A percentile compares a stretch with the other conserved stretches of the same genome.
These are phyloP conservation scores for Euplagia quadripunctaria DNA, from an alignment of 2,888 invertebrate species.

Conservation along the genomic window DNA sequence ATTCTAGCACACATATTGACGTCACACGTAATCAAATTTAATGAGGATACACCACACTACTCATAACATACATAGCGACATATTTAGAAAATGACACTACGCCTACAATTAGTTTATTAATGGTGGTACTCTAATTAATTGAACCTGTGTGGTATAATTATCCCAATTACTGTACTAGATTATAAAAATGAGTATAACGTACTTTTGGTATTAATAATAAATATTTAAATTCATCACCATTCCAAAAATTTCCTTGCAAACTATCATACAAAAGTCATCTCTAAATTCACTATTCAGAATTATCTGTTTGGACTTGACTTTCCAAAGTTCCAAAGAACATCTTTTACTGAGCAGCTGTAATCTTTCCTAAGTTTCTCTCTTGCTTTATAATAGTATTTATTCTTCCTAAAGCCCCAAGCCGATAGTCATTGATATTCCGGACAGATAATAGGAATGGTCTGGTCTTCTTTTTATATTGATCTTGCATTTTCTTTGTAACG, in stretches of 20 bases:
- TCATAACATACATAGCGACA: slow-evolving; percentile 28
- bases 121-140: slow-evolving; percentile 40
- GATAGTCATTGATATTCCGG: too few species aligned
- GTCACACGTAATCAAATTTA: slow-evolving; percentile 24
- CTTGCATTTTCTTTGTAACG: too few species aligned
- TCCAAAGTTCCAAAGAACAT: too few species aligned
- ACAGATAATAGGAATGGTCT: too few species aligned
- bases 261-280: neutral
- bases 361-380: too few species aligned
- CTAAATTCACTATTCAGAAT: neutral
- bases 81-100: slow-evolving; percentile 43
- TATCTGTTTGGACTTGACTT: neutral
- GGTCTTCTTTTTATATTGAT: too few species aligned
- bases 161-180: neutral
- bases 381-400: too few species aligned
- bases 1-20: slow-evolving; percentile 2
- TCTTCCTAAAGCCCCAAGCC: too few species aligned
- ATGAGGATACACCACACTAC: slow-evolving; percentile 39
- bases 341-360: too few species aligned
- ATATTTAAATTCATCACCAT: too few species aligned
- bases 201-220: neutral
- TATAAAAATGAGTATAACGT: neutral
- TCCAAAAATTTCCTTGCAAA: too few species aligned
- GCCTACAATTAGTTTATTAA: slow-evolving; percentile 41
- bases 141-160: slow-evolving; percentile 12